phyloP scores from a whole-genome alignment of 2,888 invertebrate genomes.

The Leptinotarsa peninsularis region DNA sequence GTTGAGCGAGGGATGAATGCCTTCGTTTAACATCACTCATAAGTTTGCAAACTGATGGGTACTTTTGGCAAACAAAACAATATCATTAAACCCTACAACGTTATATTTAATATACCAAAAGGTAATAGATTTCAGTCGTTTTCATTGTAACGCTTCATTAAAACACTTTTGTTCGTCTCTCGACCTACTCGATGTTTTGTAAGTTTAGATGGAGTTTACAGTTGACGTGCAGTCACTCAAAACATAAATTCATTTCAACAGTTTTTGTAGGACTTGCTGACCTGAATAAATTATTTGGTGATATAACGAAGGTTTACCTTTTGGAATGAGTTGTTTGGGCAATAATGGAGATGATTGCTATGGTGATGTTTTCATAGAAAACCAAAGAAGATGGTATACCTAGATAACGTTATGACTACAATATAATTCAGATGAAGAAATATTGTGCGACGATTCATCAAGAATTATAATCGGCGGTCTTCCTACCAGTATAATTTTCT shows the following conservation, averaged over 20 bases:
- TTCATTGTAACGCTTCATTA: constrained; percentile 40
- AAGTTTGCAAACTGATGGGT: constrained; percentile 41
- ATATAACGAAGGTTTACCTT: too few relatives aligned
- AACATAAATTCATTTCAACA: not conserved
- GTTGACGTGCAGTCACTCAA: not conserved
- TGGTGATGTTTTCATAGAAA: too few relatives aligned
- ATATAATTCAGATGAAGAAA: too few relatives aligned
- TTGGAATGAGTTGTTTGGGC: too few relatives aligned
- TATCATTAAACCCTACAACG: constrained; percentile 46
- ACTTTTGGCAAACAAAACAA: constrained; percentile 40
- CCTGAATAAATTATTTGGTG: too few relatives aligned
- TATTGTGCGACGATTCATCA: too few relatives aligned
- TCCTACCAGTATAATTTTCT: too few relatives aligned
- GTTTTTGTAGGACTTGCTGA: not conserved
- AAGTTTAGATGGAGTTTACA: not conserved
- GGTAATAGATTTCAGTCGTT: constrained; percentile 43
- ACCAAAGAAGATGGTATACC: too few relatives aligned
- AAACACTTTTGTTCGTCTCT: constrained; percentile 35
- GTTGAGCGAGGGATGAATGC: constrained; percentile 33
- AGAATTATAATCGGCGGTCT: too few relatives aligned
- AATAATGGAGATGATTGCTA: too few relatives aligned
- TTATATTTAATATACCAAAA: constrained; percentile 39
- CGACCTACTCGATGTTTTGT: constrained; percentile 11
- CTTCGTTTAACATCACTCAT: constrained; percentile 38
- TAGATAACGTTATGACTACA: too few relatives aligned